Conservation (phyloP, 1,140 invertebrate species). For the Cotesia vestalis region DNA sequence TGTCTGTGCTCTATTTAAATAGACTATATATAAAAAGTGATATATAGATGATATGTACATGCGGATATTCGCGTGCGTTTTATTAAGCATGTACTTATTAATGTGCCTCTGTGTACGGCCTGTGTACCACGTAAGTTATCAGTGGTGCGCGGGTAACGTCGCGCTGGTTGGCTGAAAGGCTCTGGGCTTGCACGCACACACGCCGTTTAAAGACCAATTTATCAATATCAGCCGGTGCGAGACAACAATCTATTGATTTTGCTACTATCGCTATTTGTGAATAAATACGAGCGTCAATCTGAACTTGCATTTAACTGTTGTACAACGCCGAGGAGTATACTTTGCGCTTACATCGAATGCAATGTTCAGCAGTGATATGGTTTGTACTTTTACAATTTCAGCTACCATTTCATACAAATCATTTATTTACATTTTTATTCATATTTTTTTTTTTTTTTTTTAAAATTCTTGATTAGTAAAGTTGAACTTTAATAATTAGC, state of each 20-base stretch:
- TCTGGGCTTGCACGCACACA: slow-evolving; percentile 45
- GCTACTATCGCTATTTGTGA: slow-evolving; percentile 64
- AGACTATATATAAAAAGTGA: slow-evolving; percentile 51
- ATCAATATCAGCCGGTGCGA: slow-evolving; percentile 58
- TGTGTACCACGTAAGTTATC: slow-evolving; percentile 53
- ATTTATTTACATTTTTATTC: slow-evolving; percentile 37
- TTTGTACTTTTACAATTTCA: slow-evolving; percentile 64
- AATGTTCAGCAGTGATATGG: slow-evolving; percentile 62
- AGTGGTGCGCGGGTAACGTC: slow-evolving; percentile 58
- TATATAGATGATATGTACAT: slow-evolving; percentile 49
- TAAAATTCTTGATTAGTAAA: not conserved
- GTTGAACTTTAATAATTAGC: not conserved
- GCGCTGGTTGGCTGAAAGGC: slow-evolving; percentile 56
- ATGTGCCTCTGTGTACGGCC: slow-evolving; percentile 64
- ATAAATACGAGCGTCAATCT: slow-evolving; percentile 45
- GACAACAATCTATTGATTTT: slow-evolving; percentile 66
- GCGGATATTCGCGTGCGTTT: slow-evolving; percentile 43
- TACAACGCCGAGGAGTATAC: slow-evolving; percentile 43
- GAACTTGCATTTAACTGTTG: slow-evolving; percentile 61
- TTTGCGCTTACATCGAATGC: slow-evolving; percentile 51
- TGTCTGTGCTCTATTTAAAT: slow-evolving; percentile 58
- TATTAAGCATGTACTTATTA: slow-evolving; percentile 50
- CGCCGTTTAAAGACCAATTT: slow-evolving; percentile 52
- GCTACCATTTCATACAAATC: slow-evolving; percentile 33
- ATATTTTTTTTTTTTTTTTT: slow-evolving; percentile 36